phyloP scores from a whole-genome alignment of 2,113 vertebrate genomes.

The Illadopsis cleaveri region DNA sequence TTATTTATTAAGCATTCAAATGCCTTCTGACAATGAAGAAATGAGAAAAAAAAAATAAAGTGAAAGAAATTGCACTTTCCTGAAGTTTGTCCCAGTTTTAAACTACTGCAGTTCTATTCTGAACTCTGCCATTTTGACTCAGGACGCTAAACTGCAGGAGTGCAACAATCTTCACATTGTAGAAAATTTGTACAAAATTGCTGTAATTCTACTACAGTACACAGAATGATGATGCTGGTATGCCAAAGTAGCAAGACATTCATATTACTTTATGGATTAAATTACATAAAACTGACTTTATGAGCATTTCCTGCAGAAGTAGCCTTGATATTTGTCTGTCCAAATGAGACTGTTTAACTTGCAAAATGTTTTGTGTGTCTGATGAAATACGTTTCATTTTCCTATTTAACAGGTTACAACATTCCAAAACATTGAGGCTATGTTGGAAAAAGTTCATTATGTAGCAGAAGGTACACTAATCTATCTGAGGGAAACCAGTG shows the following conservation, averaged over 20 bases:
- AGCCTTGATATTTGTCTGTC: neutral
- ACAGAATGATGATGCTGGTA: neutral
- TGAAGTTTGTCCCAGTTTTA: neutral
- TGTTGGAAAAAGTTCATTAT: constrained; percentile 81
- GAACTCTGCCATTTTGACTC: neutral
- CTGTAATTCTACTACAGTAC: neutral
- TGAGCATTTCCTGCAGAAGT: neutral
- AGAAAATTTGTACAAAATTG: neutral
- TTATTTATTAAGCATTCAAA: neutral
- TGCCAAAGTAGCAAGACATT: neutral
- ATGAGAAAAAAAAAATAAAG: neutral
- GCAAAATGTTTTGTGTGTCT: neutral
- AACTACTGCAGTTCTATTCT: neutral
- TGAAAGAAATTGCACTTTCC: neutral
- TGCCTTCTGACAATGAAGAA: neutral
- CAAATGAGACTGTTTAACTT: neutral
- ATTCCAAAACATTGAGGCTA: constrained; percentile 75
- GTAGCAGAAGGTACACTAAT: constrained; percentile 84
- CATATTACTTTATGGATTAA: neutral
- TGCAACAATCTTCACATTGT: neutral
- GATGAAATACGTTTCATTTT: neutral
- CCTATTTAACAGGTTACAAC: constrained; percentile 75
- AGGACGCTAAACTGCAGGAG: neutral
- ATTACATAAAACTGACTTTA: neutral
- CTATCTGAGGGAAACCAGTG: constrained; percentile 80